phyloP scores from a whole-genome alignment of 2,797 vertebrate species.

The Heliangelus exortis region DNA sequence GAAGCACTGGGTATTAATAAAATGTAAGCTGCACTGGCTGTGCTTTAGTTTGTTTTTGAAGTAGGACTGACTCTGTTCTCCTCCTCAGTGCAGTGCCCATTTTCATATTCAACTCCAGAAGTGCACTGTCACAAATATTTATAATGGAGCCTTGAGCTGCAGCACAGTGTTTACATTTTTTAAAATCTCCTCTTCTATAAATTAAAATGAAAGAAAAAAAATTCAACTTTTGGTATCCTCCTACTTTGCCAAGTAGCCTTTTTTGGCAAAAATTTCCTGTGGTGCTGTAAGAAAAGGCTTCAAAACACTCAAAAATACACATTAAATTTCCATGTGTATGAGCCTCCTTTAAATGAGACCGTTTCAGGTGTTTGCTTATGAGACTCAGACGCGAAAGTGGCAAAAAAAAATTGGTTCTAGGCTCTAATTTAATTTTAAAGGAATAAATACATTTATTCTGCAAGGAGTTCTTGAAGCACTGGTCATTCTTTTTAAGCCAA shows the following conservation, averaged over 20 bases:
- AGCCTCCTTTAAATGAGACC: background rate
- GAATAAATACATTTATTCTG: background rate
- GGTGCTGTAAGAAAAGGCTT: background rate
- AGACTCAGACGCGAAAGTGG: background rate
- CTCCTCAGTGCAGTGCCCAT: background rate
- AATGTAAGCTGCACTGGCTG: background rate
- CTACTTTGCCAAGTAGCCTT: background rate
- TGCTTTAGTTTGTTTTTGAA: background rate
- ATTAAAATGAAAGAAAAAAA: background rate
- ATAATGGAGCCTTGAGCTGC: background rate
- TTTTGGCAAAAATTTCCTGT: background rate
- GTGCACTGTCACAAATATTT: background rate
- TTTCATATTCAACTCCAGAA: background rate
- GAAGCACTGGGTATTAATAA: background rate
- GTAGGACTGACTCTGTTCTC: conserved; percentile 26
- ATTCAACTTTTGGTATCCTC: background rate
- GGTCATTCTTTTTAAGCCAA: background rate
- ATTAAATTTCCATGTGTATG: background rate
- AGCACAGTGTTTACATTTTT: background rate
- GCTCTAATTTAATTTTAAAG: background rate
- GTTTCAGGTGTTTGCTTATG: background rate
- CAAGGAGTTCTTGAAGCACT: background rate
- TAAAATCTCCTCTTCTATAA: background rate
- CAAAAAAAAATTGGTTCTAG: background rate
- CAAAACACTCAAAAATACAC: background rate